Percentiles rank a stretch among this genome's conserved stretches.
These are phyloP conservation scores for Vicugna pacos DNA, from an alignment of 2,113 vertebrate genomes.

Conservation along the genomic window DNA sequence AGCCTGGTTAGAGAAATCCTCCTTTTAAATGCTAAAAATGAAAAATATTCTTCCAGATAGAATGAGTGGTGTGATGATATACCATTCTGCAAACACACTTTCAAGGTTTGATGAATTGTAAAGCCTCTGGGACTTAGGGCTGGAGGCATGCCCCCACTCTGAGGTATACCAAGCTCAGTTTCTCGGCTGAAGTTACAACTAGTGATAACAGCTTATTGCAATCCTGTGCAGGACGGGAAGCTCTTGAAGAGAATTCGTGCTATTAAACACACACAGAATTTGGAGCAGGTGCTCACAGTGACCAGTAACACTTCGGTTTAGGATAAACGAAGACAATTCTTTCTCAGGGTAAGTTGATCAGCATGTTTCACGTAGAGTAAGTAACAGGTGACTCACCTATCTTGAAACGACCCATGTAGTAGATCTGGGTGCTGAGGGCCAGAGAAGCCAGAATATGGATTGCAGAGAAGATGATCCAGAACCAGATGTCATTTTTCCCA, in stretches of 20 bases:
- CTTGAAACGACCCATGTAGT: conserved; percentile 92
- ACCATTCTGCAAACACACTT: background rate
- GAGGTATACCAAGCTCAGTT: background rate
- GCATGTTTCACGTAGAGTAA: background rate
- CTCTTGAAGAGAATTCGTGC: background rate
- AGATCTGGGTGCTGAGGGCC: conserved; percentile 91
- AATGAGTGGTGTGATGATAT: background rate
- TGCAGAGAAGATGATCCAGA: conserved; percentile 90
- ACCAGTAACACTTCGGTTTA: background rate
- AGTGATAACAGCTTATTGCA: background rate
- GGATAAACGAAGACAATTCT: background rate
- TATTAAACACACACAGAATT: background rate
- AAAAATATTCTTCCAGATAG: background rate
- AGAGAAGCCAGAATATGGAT: conserved; percentile 89
- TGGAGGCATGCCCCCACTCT: background rate
- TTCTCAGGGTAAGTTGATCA: background rate
- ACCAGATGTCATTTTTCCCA: conserved; percentile 90
- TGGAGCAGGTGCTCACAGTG: background rate
- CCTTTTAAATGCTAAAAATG: background rate
- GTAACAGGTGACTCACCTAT: conserved; percentile 85
- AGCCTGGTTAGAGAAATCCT: conserved; percentile 18
- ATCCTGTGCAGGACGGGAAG: background rate
- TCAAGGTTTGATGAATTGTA: background rate
- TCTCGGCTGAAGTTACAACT: background rate
- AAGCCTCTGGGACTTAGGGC: background rate